These are phyloP conservation scores for Miichthys miiuy DNA, from an alignment of 2,797 vertebrate genomes.

Conservation along the genomic window DNA sequence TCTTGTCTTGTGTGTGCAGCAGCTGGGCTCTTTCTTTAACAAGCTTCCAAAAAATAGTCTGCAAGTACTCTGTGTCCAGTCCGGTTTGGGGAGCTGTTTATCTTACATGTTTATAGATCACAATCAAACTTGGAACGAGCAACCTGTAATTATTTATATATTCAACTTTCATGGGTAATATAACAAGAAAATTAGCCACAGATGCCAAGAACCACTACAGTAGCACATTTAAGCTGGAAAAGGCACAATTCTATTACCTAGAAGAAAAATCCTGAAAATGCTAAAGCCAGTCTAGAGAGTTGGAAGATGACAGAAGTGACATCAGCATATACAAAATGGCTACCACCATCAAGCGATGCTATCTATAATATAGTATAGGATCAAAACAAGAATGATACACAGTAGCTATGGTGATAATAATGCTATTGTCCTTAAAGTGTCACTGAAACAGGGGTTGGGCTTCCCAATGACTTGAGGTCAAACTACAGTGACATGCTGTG, in stretches of 20 bases:
- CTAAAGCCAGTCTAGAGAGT: not conserved
- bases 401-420: slow-evolving; percentile 19
- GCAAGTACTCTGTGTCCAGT: slow-evolving; percentile 10
- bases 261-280: not conserved
- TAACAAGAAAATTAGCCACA: slow-evolving; percentile 31
- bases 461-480: slow-evolving; percentile 85
- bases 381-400: slow-evolving; percentile 25
- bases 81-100: slow-evolving; percentile 39
- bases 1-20: slow-evolving; percentile 21
- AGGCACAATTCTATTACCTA: not conserved
- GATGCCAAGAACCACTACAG: slow-evolving; percentile 9
- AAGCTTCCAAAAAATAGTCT: slow-evolving; percentile 23
- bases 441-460: slow-evolving; percentile 71
- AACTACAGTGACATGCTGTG: slow-evolving; percentile 81
- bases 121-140: slow-evolving; percentile 37
- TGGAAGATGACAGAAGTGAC: slow-evolving; percentile 48
- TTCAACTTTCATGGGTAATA: slow-evolving; percentile 39
- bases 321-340: slow-evolving; percentile 65
- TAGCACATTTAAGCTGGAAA: slow-evolving; percentile 23
- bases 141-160: slow-evolving; percentile 34
- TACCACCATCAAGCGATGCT: slow-evolving; percentile 49
- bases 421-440: slow-evolving; percentile 66
- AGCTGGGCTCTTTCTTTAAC: slow-evolving; percentile 44
- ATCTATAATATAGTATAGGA: slow-evolving; percentile 38
- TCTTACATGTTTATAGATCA: slow-evolving; percentile 45